Conservation (phyloP, 2,797 vertebrate genomes). For the Crypturellus tataupa region DNA sequence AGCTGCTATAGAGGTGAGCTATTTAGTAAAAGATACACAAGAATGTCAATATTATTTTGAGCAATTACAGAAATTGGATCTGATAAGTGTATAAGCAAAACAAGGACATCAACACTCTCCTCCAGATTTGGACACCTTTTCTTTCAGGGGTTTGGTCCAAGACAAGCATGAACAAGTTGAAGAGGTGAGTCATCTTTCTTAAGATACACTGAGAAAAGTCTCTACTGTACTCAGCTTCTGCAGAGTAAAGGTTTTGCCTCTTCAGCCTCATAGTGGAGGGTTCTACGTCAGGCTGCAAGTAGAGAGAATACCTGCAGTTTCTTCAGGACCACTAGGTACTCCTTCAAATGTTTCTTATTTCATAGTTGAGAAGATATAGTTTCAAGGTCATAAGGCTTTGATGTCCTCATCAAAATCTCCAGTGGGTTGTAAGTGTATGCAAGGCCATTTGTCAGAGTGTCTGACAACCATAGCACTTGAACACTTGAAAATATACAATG, state of each 20-base stretch:
- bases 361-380: background rate
- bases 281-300: background rate
- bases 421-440: background rate
- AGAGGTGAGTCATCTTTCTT: background rate
- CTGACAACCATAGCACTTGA: background rate
- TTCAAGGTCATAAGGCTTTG: conserved; percentile 18
- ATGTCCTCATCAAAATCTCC: conserved; percentile 21
- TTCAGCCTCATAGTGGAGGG: background rate
- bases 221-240: background rate
- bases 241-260: background rate
- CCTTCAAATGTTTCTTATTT: background rate
- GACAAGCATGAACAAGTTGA: background rate
- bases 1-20: background rate
- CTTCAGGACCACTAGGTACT: background rate
- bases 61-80: background rate
- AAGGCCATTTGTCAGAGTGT: background rate
- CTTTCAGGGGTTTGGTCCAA: background rate
- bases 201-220: background rate
- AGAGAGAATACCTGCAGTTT: background rate
- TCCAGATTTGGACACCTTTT: background rate
- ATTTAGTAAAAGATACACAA: background rate
- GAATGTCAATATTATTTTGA: background rate
- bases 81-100: background rate
- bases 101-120: background rate
- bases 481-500: background rate